phyloP scores from a whole-genome alignment of 2,113 vertebrate species.

The Lynx canadensis region DNA sequence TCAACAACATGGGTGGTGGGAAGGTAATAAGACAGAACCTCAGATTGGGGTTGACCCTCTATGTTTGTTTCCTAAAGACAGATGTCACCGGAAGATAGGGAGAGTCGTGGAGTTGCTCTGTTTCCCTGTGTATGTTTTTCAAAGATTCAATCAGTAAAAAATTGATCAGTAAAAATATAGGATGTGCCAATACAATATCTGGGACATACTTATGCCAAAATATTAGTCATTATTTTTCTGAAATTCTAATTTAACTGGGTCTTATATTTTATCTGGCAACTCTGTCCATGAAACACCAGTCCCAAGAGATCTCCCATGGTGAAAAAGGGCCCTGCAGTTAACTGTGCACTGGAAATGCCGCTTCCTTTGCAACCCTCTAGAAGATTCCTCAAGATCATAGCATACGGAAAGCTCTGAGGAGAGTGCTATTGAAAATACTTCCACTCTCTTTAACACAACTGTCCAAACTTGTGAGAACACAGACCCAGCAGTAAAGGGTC shows the following conservation, averaged over 20 bases:
- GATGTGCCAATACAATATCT: background rate
- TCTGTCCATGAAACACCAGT: background rate
- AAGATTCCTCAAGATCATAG: background rate
- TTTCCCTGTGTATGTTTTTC: background rate
- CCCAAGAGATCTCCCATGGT: background rate
- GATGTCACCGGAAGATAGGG: background rate
- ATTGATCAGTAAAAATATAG: background rate
- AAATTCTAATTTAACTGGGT: background rate
- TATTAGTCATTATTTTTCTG: background rate
- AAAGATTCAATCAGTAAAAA: conserved; percentile 9
- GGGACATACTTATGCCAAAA: background rate
- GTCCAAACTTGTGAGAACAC: background rate
- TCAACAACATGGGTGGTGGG: background rate
- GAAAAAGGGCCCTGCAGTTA: background rate
- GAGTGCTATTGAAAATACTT: background rate
- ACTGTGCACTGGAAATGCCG: fast-evolving
- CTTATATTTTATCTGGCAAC: background rate
- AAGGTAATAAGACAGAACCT: background rate
- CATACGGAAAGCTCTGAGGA: background rate
- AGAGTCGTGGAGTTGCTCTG: background rate
- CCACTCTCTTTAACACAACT: background rate
- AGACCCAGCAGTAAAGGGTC: background rate
- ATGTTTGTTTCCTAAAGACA: background rate
- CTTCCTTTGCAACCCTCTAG: fast-evolving
- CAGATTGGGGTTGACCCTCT: background rate